A percentile compares a stretch with the other conserved stretches of the same genome.
Evolutionary conservation across 2,888 invertebrate species (phyloP).

Genomic region (Frankliniella fusca): DNA sequence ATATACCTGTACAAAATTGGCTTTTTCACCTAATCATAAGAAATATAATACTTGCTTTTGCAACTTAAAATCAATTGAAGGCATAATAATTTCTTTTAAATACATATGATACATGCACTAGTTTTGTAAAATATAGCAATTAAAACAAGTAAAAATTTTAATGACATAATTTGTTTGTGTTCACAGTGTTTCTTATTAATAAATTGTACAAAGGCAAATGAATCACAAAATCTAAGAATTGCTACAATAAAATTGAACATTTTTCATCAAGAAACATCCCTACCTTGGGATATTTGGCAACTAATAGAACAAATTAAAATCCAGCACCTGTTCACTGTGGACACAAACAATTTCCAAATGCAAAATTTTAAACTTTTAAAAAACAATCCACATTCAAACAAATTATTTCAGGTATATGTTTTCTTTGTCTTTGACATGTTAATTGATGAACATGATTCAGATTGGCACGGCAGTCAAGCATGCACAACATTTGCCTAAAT

Average conservation of each 20-base stretch:
- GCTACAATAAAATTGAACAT: no score
- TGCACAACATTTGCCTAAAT: not conserved
- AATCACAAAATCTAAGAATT: no score
- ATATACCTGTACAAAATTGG: slow-evolving; percentile 25
- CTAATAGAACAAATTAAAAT: not conserved
- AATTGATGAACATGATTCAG: not conserved
- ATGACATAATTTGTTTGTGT: slow-evolving; percentile 8
- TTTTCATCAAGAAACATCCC: no score
- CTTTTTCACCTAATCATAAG: not conserved
- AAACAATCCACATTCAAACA: not conserved
- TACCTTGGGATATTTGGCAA: no score
- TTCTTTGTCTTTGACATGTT: not conserved
- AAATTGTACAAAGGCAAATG: no score
- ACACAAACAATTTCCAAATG: not conserved
- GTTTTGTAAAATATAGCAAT: not conserved
- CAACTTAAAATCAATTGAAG: not conserved
- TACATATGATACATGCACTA: not conserved
- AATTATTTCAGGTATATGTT: not conserved
- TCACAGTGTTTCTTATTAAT: not conserved
- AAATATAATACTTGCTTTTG: not conserved
- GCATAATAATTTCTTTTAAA: not conserved
- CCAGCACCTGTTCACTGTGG: not conserved
- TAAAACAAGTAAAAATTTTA: slow-evolving; percentile 7
- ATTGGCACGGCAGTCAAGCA: not conserved
- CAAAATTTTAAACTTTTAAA: not conserved